Base-by-base conservation (phyloP, 1,140 invertebrate genomes). In the Brachionus sp. region DNA sequence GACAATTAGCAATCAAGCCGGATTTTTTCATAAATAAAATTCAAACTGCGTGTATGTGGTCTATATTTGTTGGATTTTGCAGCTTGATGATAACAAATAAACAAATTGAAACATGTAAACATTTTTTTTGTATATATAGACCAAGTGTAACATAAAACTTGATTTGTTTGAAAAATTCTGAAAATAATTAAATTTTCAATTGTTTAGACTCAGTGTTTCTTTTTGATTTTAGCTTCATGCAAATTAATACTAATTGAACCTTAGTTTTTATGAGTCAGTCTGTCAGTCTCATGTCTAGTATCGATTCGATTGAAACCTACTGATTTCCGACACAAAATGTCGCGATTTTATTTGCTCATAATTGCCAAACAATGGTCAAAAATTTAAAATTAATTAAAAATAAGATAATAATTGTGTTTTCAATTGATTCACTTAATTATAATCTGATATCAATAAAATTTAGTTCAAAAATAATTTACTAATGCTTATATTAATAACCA, bases 301-400 rank as follows among this genome's bases (percentile, higher is more conserved):
- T 66, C 10, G 23, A 66, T 66, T 66, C 64, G 33, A 66, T 66
- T 66, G 64, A 66, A 33, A 66, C 64, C 64, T 37, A 37, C 64
- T 66, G 64, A 57, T 66, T 66, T 33, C 64, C 64, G 64, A 66
- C 64, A 66, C 25, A 66, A 66, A 33, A 66, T 66, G 64, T 66
- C 64, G 23, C 33, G 23, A 25, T 33, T 66, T 66, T 16, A 57
- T 57, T 19, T 29, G 29, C 50, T 19, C 5, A 1, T 10, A 57
- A 57, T 57, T 57, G 19, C 19, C 19, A 57, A 57, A 25, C 50
- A 57, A 57, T 57, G 19, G 50, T 5, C 50, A n/a, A 9, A 57
- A 23, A 19, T 19, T 50, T 3, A 13, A 50, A 50, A 16, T 3
- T 3, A 13, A 50, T 13, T n/a, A 19, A 19, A 57, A 57, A 57